Conservation (phyloP, 2,797 vertebrate genomes). For the Danio choprae region DNA sequence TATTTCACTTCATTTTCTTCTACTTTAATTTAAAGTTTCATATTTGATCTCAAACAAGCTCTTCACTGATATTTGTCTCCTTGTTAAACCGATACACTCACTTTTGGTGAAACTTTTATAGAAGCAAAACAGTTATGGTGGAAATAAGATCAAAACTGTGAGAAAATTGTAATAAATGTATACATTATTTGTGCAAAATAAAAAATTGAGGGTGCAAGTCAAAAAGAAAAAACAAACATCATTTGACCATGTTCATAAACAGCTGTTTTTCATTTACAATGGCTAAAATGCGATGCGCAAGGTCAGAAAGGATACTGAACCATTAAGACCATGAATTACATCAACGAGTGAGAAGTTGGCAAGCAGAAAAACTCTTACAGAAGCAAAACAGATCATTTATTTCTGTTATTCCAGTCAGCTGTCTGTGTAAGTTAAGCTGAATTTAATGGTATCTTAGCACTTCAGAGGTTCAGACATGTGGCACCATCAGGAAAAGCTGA, state of each 20-base stretch:
- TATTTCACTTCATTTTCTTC: background rate
- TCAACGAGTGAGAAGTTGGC: background rate
- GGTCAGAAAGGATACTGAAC: background rate
- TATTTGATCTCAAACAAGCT: background rate
- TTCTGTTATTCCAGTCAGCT: slow-evolving; percentile 38
- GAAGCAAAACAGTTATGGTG: background rate
- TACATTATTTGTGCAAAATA: slow-evolving; percentile 23
- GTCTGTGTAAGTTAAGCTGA: slow-evolving; percentile 57
- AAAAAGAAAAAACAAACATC: background rate
- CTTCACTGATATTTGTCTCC: background rate
- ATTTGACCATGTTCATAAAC: background rate
- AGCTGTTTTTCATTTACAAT: background rate
- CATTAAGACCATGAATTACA: slow-evolving; percentile 7
- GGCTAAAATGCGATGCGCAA: too few relatives aligned
- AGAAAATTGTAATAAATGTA: background rate
- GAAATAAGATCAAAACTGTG: background rate
- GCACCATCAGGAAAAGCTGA: slow-evolving; percentile 49
- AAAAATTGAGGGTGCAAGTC: too few relatives aligned
- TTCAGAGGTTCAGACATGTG: slow-evolving; percentile 55
- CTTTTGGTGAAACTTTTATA: background rate
- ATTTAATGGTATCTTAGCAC: slow-evolving; percentile 58
- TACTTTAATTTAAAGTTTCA: background rate
- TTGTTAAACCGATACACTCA: background rate
- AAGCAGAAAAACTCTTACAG: slow-evolving; percentile 1
- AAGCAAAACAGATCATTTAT: slow-evolving; percentile 22